Evolutionary conservation across 2,888 invertebrate species (phyloP), one percentile per base, ranked within the genome.

Genomic region (Myathropa florea): DNA sequence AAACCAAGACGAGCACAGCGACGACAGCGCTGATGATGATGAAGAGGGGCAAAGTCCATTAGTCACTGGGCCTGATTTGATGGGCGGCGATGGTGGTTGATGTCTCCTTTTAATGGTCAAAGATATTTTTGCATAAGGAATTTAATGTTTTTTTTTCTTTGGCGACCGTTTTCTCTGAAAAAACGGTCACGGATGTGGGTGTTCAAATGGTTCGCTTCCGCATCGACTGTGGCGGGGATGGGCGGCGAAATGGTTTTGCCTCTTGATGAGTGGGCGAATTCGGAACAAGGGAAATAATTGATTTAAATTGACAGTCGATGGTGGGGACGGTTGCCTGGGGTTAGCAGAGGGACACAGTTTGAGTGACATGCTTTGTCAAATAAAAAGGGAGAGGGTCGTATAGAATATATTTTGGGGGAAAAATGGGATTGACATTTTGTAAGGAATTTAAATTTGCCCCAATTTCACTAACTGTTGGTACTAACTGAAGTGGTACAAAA

Each of bases 31-130:
- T 30, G 53, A 33, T 23, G 59, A 59, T 23, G 60, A 59, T 60
- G 59, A 57, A 64, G 82, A 46, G 57, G 63, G 30, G 39, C 36
- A 71, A 77, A 72, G 77, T 72, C 78, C 83, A 83, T 83, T 78
- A 72, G 78, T 77, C 83, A 77, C 46, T 39, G 53, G 30, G 65
- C 55, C 67, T 64, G 71, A 46, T 71, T 81, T 81, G 67, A 75
- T 68, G 81, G 63, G 46, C 46, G 46, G 18, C 46, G 18, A 46
- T 18, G 46, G 46, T 7, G 18, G 46, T 18, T 46, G 46, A 46
- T 7, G 46, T 46, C 46, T 46, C 18, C 46, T 46, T 46, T 46
- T 46, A 46, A 46, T 46, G 46, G 18, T 18, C 46, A 18, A 18
- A 46, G 18, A n/a, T 46, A 18, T 18, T 18, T 46, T 46, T 46